A percentile compares a stretch with the other conserved stretches of the same genome.
These are phyloP conservation scores for Oeneis ivallda DNA, from an alignment of 2,888 invertebrate species.

Conservation along the genomic window DNA sequence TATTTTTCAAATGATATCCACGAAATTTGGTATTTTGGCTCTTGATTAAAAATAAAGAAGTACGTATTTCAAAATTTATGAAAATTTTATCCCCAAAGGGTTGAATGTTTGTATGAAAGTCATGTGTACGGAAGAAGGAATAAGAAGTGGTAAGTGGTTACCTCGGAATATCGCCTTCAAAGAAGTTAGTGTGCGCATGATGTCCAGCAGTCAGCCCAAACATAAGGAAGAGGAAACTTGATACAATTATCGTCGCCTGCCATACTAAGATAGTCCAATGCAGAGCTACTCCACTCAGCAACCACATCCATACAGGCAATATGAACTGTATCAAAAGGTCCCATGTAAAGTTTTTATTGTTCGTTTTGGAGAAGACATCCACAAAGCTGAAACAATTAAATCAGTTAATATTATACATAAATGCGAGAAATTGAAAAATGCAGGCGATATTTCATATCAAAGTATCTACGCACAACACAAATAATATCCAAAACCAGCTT, in stretches of 20 bases:
- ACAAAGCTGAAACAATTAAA: slow-evolving; percentile 50
- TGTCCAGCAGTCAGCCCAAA: slow-evolving; percentile 90
- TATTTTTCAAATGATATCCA: too few species aligned
- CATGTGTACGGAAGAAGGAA: too few species aligned
- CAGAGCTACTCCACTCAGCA: slow-evolving; percentile 57
- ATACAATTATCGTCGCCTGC: slow-evolving; percentile 73
- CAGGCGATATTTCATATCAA: too few species aligned
- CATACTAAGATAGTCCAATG: slow-evolving; percentile 74
- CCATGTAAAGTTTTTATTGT: slow-evolving; percentile 56
- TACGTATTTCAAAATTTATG: too few species aligned
- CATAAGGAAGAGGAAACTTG: slow-evolving; percentile 83
- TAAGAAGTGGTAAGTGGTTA: slow-evolving; percentile 43
- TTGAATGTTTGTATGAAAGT: too few species aligned
- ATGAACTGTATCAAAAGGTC: slow-evolving; percentile 56
- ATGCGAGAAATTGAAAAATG: too few species aligned
- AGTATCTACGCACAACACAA: too few species aligned
- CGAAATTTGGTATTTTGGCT: too few species aligned
- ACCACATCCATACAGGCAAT: slow-evolving; percentile 71
- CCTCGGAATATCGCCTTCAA: slow-evolving; percentile 89
- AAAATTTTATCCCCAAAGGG: too few species aligned
- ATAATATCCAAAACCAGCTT: too few species aligned
- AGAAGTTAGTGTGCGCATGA: slow-evolving; percentile 90
- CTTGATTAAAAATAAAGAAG: too few species aligned
- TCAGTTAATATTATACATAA: too few species aligned
- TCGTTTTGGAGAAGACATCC: slow-evolving; percentile 45